Base-by-base conservation (phyloP, 2,797 vertebrate species). In the Epinephelus awoara region DNA sequence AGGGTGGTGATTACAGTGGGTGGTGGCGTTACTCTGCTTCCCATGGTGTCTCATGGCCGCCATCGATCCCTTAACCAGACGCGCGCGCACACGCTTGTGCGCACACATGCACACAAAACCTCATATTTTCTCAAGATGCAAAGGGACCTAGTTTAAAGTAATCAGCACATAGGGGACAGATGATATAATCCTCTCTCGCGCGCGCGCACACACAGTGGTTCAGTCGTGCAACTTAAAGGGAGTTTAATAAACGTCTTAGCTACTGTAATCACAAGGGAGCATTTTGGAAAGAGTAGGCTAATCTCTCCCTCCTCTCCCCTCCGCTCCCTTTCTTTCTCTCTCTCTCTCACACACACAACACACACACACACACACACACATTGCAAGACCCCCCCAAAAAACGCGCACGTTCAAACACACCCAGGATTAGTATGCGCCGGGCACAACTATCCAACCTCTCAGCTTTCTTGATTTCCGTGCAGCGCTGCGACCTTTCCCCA, bases 1-100 rank as follows among this genome's bases (percentile, higher is more conserved):
- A 90, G 88, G 89, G 85, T 73, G 86, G 82, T 77, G 89, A 90
- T 90, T 89, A 88, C 83, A 85, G 88, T 72, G 79, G 82, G 87
- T 82, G 90, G 72, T 68, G 84, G 81, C 80, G 84, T 74, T 79
- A 55, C 85, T 69, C 47, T 47, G 76, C 67, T 80, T 79, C 51
- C 71, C 73, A 50, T 21, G 69, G 75, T 57, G 75, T 82, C 73
- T 87, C 83, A 80, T 72, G 85, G 84, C 75, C 67, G 76, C 85
- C 81, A 88, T 83, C 79, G 78, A 90, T 72, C 67, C 54, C 59
- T 64, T 66, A 74, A 79, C 72, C 73, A 81, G 10, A 78, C 66
- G 49, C 65, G 27, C 44, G 19, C 66, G 7, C 50, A 18, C 57
- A 7, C 21, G 17, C 58, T 1, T 42, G 19, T 25, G 13, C 29